phyloP scores from a whole-genome alignment of 2,888 invertebrate species.

The Drosophila macrospina region DNA sequence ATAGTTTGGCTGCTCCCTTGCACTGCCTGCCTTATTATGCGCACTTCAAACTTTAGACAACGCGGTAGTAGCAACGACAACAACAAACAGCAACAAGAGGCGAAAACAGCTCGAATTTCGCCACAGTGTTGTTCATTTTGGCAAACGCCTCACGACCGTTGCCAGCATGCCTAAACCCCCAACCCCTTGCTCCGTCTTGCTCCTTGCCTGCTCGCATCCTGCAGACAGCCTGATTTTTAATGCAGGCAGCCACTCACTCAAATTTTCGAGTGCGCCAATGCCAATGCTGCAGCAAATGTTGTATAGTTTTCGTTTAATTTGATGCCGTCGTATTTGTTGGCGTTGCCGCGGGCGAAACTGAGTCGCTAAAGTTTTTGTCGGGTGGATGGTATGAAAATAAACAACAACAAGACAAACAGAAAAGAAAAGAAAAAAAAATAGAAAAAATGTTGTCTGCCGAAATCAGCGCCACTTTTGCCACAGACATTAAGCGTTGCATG shows the following conservation, averaged over 20 bases:
- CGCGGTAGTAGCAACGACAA: conserved; percentile 44
- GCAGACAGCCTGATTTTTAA: conserved; percentile 60
- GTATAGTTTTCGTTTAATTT: conserved; percentile 80
- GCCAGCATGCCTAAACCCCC: conserved; percentile 7
- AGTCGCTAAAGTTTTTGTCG: conserved; percentile 67
- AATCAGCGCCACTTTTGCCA: conserved; percentile 79
- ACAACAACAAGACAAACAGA: conserved; percentile 9
- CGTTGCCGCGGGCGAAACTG: conserved; percentile 57
- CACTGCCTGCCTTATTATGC: conserved; percentile 75
- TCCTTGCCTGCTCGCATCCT: conserved; percentile 8
- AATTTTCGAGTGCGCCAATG: conserved; percentile 75
- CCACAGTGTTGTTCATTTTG: conserved; percentile 76
- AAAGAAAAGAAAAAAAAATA: conserved; percentile 2
- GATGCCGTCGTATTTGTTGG: conserved; percentile 52
- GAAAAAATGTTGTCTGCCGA: conserved; percentile 70
- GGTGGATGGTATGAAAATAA: conserved; percentile 13
- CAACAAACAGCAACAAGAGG: conserved; percentile 21
- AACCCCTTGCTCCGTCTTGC: too few species aligned
- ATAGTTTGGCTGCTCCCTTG: conserved; percentile 47
- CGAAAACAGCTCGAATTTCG: conserved; percentile 31
- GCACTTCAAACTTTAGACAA: conserved; percentile 81
- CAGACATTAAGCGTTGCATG: conserved; percentile 82
- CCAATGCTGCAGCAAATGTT: conserved; percentile 74
- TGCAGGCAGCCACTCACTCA: conserved; percentile 77
- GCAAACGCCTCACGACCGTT: conserved; percentile 55